Evolutionary conservation across 2,797 vertebrate species (phyloP).

Genomic region (Spatula versicolor): DNA sequence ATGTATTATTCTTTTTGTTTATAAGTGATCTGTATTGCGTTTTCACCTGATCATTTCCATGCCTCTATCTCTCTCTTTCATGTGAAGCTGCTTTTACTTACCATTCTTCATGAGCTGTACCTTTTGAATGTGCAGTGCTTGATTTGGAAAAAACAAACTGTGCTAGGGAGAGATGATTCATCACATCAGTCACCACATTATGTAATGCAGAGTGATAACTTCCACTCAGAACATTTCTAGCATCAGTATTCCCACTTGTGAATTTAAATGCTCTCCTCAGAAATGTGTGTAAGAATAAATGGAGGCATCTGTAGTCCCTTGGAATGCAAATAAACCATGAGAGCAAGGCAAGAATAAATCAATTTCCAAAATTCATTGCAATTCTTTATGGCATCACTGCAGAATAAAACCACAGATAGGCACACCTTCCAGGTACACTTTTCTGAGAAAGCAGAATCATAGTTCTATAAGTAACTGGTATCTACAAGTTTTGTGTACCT

Average conservation of each 20-base stretch:
- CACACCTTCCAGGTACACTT: neutral
- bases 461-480: neutral
- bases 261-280: neutral
- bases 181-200: neutral
- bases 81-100: neutral
- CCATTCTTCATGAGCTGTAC: neutral
- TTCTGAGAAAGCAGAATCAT: neutral
- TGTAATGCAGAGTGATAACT: neutral
- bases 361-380: neutral
- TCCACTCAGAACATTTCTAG: neutral
- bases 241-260: neutral
- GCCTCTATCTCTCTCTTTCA: neutral
- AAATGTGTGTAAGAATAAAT: neutral
- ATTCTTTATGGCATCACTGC: neutral
- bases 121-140: neutral
- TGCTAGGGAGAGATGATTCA: constrained; percentile 11
- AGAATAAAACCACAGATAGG: neutral
- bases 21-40: neutral
- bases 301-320: neutral
- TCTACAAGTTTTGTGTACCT: neutral
- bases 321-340: neutral
- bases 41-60: neutral
- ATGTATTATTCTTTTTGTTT: neutral
- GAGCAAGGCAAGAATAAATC: neutral
- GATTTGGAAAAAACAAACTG: neutral